Conservation (phyloP, 2,113 vertebrate genomes). For the Ictidomys tridecemlineatus region DNA sequence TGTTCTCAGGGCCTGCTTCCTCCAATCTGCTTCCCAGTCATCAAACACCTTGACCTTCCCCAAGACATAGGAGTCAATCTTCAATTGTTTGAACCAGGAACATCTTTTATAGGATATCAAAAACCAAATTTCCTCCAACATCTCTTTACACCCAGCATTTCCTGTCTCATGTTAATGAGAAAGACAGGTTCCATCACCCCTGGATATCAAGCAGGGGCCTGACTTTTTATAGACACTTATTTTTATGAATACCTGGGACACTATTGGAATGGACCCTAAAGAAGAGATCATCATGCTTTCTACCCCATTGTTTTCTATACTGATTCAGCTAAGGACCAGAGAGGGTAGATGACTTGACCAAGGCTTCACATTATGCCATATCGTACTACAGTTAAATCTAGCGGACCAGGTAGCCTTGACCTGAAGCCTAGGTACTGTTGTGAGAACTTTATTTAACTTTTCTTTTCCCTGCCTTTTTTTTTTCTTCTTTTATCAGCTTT, state of each 20-base stretch:
- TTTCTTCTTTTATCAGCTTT: background rate
- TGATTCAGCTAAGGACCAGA: background rate
- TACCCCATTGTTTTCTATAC: background rate
- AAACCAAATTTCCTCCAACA: background rate
- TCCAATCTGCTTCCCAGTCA: background rate
- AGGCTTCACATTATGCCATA: background rate
- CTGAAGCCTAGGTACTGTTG: background rate
- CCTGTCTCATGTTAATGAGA: background rate
- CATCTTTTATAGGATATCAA: background rate
- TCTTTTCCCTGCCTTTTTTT: fast-evolving
- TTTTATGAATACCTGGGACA: background rate
- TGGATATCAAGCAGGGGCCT: background rate
- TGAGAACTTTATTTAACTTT: background rate
- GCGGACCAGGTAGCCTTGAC: background rate
- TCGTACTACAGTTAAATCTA: background rate
- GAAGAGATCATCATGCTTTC: background rate
- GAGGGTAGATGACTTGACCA: background rate
- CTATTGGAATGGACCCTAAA: background rate
- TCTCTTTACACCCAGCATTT: background rate
- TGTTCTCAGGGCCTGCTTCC: no score
- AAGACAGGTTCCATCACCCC: background rate
- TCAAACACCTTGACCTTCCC: background rate
- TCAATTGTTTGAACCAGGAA: background rate
- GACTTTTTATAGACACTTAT: background rate
- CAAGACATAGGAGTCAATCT: background rate